Evolutionary conservation across 2,797 vertebrate species (phyloP).

Genomic region (Labeo calbasu): DNA sequence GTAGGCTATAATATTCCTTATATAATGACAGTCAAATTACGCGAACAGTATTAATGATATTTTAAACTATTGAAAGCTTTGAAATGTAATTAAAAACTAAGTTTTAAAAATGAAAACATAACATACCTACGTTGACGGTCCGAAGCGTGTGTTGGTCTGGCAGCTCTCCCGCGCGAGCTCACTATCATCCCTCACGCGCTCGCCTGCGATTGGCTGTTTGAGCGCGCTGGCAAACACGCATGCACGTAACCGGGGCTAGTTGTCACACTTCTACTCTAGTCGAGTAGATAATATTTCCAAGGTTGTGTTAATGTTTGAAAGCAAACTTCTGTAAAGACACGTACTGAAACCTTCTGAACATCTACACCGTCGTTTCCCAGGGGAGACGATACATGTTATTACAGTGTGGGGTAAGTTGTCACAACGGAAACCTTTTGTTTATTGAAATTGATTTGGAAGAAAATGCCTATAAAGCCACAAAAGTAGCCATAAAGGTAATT

Average conservation of each 20-base stretch:
- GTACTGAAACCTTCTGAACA: neutral
- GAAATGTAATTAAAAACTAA: neutral
- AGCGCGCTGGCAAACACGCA: neutral
- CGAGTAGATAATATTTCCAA: neutral
- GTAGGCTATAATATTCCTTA: neutral
- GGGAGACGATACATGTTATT: too few relatives aligned
- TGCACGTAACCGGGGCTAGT: neutral
- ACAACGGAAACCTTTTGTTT: neutral
- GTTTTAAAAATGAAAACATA: neutral
- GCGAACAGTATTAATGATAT: neutral
- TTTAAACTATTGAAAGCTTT: neutral
- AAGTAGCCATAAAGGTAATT: too few relatives aligned
- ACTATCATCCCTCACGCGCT: neutral
- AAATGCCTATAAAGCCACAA: too few relatives aligned
- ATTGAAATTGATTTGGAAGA: neutral
- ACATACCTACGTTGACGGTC: slow-evolving; percentile 20
- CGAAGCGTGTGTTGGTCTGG: neutral
- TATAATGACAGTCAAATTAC: neutral
- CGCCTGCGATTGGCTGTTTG: slow-evolving; percentile 26
- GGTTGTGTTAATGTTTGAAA: neutral
- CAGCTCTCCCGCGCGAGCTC: neutral
- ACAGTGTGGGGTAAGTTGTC: neutral
- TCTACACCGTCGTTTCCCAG: neutral
- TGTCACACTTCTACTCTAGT: neutral
- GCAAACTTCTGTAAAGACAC: neutral